A percentile compares a stretch with the other conserved stretches of the same genome.
These are phyloP conservation scores for Peromyscus attwateri DNA, from an alignment of 2,797 vertebrate species.

Conservation along the genomic window DNA sequence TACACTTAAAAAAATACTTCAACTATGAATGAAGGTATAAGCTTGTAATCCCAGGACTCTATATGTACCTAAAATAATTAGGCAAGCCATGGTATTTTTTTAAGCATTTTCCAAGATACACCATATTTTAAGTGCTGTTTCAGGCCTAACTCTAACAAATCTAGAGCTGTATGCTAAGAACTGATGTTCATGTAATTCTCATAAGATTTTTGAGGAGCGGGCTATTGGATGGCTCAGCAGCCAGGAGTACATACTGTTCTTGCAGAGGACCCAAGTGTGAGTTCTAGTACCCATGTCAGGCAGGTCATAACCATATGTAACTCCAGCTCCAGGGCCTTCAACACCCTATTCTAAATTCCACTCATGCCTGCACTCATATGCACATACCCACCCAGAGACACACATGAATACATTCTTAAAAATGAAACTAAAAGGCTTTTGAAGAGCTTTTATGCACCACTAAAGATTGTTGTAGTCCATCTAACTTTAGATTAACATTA, in stretches of 20 bases:
- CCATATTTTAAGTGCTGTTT: constrained; percentile 43
- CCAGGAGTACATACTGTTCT: background rate
- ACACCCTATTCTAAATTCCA: background rate
- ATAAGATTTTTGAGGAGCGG: background rate
- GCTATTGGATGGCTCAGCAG: background rate
- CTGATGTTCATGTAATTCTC: background rate
- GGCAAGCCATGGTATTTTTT: constrained; percentile 32
- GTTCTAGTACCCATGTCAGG: background rate
- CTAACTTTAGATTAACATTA: constrained; percentile 22
- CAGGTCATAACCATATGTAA: background rate
- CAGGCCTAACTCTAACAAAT: background rate
- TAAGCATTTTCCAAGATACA: background rate
- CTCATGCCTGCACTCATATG: background rate
- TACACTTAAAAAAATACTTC: background rate
- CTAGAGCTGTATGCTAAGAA: background rate
- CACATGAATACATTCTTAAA: background rate
- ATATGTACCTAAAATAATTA: background rate
- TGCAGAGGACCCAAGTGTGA: background rate
- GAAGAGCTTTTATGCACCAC: background rate
- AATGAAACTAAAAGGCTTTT: background rate
- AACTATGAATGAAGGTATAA: background rate
- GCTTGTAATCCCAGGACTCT: background rate
- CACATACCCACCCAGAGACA: background rate
- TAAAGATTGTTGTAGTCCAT: background rate
- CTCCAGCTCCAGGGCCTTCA: background rate